Evolutionary conservation across 2,797 vertebrate genomes (phyloP).

Genomic region (Artibeus jamaicensis): DNA sequence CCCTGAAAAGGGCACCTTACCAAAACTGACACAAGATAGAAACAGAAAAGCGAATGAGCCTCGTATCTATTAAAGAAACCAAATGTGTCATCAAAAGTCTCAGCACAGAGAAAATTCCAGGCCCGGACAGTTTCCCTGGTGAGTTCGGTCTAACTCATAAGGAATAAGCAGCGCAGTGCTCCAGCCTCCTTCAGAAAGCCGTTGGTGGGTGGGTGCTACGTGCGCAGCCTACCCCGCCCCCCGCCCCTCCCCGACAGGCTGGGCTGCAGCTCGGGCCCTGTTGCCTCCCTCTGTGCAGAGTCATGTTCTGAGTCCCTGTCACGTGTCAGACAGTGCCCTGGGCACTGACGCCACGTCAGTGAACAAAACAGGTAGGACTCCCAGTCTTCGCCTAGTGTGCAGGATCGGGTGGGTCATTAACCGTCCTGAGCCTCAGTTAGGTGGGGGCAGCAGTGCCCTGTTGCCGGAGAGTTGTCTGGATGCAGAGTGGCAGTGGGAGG

Average conservation of each 20-base stretch:
- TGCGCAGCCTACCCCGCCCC: accelerated
- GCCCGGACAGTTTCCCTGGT: neutral
- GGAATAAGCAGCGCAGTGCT: neutral
- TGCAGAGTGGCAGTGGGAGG: accelerated
- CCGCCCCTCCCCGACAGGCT: neutral
- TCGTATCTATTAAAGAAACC: neutral
- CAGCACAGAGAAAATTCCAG: neutral
- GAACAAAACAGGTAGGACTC: neutral
- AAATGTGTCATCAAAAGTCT: neutral
- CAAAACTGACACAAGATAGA: neutral
- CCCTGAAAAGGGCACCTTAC: neutral
- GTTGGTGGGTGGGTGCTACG: neutral
- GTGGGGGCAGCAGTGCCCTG: neutral
- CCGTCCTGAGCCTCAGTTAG: neutral
- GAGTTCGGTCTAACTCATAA: accelerated
- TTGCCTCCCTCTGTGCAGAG: accelerated
- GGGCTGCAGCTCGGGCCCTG: accelerated
- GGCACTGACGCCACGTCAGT: neutral
- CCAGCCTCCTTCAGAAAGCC: neutral
- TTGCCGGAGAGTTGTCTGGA: neutral
- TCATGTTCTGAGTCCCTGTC: neutral
- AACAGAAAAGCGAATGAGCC: neutral
- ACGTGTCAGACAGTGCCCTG: accelerated
- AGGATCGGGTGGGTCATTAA: accelerated
- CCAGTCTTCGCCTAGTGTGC: accelerated